Conservation (phyloP, 2,888 invertebrate genomes). For the Caenorhabditis becei region DNA sequence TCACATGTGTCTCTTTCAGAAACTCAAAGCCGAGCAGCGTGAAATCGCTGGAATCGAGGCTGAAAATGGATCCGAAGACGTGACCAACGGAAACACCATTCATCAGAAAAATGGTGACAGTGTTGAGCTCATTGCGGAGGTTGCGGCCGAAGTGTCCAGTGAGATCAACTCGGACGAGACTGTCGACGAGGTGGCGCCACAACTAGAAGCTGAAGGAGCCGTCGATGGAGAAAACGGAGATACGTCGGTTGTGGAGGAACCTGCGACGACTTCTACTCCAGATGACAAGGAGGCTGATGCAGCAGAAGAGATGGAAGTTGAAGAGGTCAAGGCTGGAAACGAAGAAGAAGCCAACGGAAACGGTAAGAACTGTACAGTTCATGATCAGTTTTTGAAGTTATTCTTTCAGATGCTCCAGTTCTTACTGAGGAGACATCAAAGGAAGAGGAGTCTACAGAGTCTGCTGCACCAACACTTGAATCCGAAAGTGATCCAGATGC, state of each 20-base stretch:
- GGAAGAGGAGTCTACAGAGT: background rate
- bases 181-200: slow-evolving; percentile 13
- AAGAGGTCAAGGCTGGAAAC: background rate
- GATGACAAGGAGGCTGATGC: background rate
- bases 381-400: background rate
- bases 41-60: slow-evolving; percentile 19
- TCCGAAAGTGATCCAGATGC: background rate
- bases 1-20: no score
- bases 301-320: background rate
- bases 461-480: background rate
- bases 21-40: slow-evolving; percentile 35
- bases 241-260: background rate
- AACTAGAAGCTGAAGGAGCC: background rate
- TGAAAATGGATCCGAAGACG: background rate
- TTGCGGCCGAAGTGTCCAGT: background rate
- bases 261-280: slow-evolving; percentile 6
- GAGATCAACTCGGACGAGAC: background rate
- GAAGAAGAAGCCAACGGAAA: background rate
- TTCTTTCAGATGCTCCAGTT: background rate
- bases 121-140: background rate
- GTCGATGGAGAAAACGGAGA: slow-evolving; percentile 8
- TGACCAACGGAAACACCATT: slow-evolving; percentile 5
- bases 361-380: background rate
- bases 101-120: background rate
- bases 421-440: background rate